These are phyloP conservation scores for Smithornis capensis DNA, from an alignment of 2,113 vertebrate genomes.

Conservation along the genomic window DNA sequence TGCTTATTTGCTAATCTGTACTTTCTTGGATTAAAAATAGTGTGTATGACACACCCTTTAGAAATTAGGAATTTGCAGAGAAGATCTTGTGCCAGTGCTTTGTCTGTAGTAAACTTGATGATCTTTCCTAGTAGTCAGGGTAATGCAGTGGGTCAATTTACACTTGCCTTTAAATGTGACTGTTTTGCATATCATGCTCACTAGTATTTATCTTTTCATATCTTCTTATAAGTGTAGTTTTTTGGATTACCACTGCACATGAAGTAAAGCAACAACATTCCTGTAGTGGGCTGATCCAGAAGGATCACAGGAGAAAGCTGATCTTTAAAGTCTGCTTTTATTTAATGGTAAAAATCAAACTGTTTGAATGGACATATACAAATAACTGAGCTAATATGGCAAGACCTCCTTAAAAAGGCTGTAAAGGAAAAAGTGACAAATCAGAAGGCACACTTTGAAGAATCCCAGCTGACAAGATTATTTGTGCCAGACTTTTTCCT, in stretches of 20 bases:
- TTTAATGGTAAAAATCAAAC: neutral
- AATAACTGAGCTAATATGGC: neutral
- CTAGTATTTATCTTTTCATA: neutral
- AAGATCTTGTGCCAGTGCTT: neutral
- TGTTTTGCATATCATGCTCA: neutral
- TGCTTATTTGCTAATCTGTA: neutral
- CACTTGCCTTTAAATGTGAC: neutral
- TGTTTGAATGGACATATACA: neutral
- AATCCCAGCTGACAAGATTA: neutral
- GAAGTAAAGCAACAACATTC: neutral
- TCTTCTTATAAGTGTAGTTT: neutral
- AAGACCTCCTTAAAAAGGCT: neutral
- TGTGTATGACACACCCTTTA: neutral
- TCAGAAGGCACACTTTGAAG: neutral
- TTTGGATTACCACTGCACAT: neutral
- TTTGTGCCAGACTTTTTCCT: neutral
- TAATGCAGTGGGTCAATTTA: neutral
- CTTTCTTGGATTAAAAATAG: neutral
- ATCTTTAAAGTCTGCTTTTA: neutral
- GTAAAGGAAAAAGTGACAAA: neutral
- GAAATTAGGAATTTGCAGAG: neutral
- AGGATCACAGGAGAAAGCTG: neutral
- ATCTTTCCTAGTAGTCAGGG: neutral
- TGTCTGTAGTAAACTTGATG: neutral
- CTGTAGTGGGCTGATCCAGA: neutral